Percentiles rank a stretch among this genome's conserved stretches.
These are phyloP conservation scores for Squalus acanthias DNA, from an alignment of 2,797 vertebrate genomes.

Conservation along the genomic window DNA sequence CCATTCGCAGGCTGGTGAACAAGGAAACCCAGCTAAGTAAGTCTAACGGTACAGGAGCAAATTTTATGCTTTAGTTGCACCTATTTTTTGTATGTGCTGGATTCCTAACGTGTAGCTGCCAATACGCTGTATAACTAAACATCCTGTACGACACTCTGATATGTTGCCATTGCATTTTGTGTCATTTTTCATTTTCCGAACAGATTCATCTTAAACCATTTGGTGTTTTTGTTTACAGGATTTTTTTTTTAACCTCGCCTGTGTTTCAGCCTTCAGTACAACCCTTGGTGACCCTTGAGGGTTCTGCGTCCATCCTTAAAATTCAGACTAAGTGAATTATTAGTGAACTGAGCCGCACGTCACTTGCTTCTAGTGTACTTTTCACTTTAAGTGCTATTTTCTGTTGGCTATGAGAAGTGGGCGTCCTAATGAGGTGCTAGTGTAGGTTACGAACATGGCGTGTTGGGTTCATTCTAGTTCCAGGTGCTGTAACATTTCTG, in stretches of 20 bases:
- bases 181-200: background rate
- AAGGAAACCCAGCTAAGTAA: background rate
- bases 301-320: background rate
- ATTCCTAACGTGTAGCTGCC: background rate
- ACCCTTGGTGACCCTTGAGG: background rate
- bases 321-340: background rate
- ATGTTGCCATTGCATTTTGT: background rate
- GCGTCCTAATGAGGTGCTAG: background rate
- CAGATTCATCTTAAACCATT: background rate
- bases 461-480: background rate
- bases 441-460: background rate
- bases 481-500: background rate
- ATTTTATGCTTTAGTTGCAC: background rate
- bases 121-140: background rate
- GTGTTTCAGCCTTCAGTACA: background rate
- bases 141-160: too few species aligned
- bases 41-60: background rate
- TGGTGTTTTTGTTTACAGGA: background rate
- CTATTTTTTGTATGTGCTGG: background rate
- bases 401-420: background rate
- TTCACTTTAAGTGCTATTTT: background rate
- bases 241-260: background rate
- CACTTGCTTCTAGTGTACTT: background rate
- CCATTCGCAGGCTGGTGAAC: background rate
- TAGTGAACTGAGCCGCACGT: background rate